These are phyloP conservation scores for Sebastes hubbsi DNA, from an alignment of 2,797 vertebrate genomes.

Conservation along the genomic window DNA sequence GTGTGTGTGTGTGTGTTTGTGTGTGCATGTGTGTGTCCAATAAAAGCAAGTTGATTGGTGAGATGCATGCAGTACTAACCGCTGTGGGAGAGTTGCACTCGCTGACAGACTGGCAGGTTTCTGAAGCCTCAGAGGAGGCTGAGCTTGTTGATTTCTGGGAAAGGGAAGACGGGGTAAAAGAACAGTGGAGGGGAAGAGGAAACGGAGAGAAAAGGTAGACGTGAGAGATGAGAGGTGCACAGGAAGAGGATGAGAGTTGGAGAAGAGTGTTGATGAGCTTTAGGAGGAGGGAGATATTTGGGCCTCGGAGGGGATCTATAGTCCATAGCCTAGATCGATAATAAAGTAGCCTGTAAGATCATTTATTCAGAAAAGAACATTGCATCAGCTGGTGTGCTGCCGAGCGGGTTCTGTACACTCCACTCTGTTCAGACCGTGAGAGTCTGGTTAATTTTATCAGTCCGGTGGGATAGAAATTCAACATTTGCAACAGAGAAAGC, in stretches of 20 bases:
- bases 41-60: constrained; percentile 10
- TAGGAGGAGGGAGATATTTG: constrained; percentile 28
- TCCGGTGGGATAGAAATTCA: constrained; percentile 45
- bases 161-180: constrained; percentile 50
- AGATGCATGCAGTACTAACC: constrained; percentile 86
- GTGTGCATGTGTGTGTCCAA: constrained; percentile 2
- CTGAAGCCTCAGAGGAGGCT: constrained; percentile 96
- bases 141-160: constrained; percentile 98
- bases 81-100: constrained; percentile 97
- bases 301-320: constrained; percentile 43
- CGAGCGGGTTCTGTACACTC: constrained; percentile 30
- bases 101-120: constrained; percentile 97
- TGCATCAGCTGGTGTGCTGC: constrained; percentile 54
- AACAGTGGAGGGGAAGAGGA: constrained; percentile 41
- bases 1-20: background rate
- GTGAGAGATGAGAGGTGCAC: constrained; percentile 24
- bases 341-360: constrained; percentile 55
- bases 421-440: constrained; percentile 37
- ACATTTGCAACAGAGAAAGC: constrained; percentile 48
- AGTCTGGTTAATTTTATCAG: constrained; percentile 49
- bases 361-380: constrained; percentile 63
- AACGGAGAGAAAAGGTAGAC: constrained; percentile 37
- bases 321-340: constrained; percentile 39
- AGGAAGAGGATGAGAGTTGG: constrained; percentile 28
- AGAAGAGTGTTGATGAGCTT: constrained; percentile 53